Percentiles rank a stretch among this genome's conserved stretches.
Evolutionary conservation across 2,113 vertebrate genomes (phyloP).

Genomic region (Lamprologus callipterus): DNA sequence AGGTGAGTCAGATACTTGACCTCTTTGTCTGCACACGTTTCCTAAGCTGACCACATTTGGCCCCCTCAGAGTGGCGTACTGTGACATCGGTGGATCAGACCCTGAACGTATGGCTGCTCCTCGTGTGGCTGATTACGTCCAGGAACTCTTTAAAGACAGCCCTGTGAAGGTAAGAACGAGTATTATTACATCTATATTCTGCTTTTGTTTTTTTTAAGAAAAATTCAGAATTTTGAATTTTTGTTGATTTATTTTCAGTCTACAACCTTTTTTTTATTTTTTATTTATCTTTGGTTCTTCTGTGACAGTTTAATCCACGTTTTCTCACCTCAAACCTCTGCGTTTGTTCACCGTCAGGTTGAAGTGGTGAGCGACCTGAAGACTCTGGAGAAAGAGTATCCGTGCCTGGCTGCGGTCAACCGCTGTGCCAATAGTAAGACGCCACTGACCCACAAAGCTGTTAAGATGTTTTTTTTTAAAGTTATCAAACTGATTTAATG

Average conservation of each 20-base stretch:
- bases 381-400: conserved; percentile 69
- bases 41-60: neutral
- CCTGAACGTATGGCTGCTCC: conserved; percentile 79
- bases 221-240: neutral
- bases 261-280: neutral
- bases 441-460: neutral
- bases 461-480: neutral
- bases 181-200: neutral
- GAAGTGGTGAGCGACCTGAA: conserved; percentile 58
- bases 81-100: conserved; percentile 78
- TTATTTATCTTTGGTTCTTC: neutral
- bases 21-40: neutral
- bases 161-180: conserved; percentile 49
- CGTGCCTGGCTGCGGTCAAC: conserved; percentile 77
- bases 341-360: conserved; percentile 48
- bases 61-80: conserved; percentile 62
- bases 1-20: conserved; percentile 40
- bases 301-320: neutral
- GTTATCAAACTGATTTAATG: neutral
- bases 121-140: conserved; percentile 65
- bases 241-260: neutral
- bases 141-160: conserved; percentile 65
- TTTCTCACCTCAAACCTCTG: neutral
- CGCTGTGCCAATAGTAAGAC: conserved; percentile 73
- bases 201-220: neutral